Conservation (phyloP, 2,797 vertebrate genomes). For the Phalanger gymnotis region DNA sequence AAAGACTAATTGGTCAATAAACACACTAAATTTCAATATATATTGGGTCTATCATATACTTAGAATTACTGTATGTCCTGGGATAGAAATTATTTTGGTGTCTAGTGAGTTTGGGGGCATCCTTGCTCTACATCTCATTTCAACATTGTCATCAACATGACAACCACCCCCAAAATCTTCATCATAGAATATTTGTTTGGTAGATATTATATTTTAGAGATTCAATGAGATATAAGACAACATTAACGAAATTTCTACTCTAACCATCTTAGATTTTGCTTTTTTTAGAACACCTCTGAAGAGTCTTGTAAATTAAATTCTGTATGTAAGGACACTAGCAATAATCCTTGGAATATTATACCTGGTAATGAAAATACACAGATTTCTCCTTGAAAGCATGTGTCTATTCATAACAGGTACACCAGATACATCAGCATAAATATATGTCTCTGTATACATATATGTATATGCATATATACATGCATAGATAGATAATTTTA, state of each 20-base stretch:
- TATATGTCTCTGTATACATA: background rate
- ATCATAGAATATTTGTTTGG: background rate
- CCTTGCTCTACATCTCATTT: background rate
- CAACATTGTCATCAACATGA: background rate
- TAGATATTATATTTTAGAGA: background rate
- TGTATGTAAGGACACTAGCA: background rate
- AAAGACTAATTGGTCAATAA: background rate
- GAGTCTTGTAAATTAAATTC: background rate
- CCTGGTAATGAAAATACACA: background rate
- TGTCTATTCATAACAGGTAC: background rate
- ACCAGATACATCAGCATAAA: background rate
- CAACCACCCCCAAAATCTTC: background rate
- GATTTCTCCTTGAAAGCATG: background rate
- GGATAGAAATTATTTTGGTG: background rate
- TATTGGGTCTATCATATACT: background rate
- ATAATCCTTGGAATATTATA: background rate
- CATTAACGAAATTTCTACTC: background rate
- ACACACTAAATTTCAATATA: background rate
- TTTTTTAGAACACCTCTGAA: background rate
- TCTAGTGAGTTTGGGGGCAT: background rate
- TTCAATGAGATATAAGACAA: background rate
- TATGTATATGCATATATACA: background rate
- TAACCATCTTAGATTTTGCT: background rate
- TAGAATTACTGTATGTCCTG: background rate
- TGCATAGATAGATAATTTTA: background rate